Evolutionary conservation across 1,140 invertebrate species (phyloP).

Genomic region (Drosophila pachea): DNA sequence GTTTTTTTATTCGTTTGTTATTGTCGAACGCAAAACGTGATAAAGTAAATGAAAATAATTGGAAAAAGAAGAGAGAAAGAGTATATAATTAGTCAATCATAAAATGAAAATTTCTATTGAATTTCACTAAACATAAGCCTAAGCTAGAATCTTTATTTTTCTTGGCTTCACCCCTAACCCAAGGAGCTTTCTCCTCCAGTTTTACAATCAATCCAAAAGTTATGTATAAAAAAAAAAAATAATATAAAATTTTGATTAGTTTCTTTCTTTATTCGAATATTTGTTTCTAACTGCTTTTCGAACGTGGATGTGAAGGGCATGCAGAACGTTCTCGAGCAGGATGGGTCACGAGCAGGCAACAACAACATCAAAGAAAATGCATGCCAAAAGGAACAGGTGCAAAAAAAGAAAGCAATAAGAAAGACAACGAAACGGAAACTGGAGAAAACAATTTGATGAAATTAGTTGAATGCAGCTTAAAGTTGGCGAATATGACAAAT

Average conservation of each 20-base stretch:
- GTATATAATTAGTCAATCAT: slow-evolving; percentile 40
- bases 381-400: slow-evolving; percentile 17
- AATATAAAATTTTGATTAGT: slow-evolving; percentile 7
- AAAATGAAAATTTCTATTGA: slow-evolving; percentile 33
- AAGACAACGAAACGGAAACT: no score
- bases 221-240: slow-evolving; percentile 30
- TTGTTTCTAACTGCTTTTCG: slow-evolving; percentile 13
- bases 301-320: slow-evolving; percentile 12
- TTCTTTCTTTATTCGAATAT: neutral
- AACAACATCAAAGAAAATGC: slow-evolving; percentile 29
- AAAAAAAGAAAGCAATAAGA: slow-evolving; percentile 12
- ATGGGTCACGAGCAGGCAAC: slow-evolving; percentile 40
- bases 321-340: slow-evolving; percentile 14
- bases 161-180: slow-evolving; percentile 16
- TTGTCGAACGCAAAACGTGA: slow-evolving; percentile 34
- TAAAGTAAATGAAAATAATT: slow-evolving; percentile 41
- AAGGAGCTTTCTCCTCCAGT: neutral
- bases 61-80: slow-evolving; percentile 32
- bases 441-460: slow-evolving; percentile 16
- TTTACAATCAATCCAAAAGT: slow-evolving; percentile 1
- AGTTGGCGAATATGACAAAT: neutral
- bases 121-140: slow-evolving; percentile 41
- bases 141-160: slow-evolving; percentile 15
- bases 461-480: no score
- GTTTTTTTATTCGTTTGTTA: slow-evolving; percentile 30